A percentile compares a stretch with the other conserved stretches of the same genome.
Evolutionary conservation across 2,113 vertebrate genomes (phyloP).

Genomic region (Plestiodon gilberti): DNA sequence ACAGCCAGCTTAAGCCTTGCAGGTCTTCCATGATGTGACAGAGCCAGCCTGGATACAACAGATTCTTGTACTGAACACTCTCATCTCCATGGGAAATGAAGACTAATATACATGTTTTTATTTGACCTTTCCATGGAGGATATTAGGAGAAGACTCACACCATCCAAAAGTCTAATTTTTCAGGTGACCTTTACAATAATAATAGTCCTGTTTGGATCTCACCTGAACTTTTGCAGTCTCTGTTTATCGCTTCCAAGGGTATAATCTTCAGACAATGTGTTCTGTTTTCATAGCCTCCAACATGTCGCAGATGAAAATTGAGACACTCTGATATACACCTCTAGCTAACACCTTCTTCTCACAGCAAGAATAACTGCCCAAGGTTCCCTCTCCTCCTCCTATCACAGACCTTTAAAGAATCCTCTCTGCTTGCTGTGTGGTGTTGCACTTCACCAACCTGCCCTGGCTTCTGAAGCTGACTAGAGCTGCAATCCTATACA

Average conservation of each 20-base stretch:
- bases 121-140: slow-evolving; percentile 14
- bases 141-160: background rate
- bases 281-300: background rate
- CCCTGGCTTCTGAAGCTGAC: too few relatives aligned
- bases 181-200: slow-evolving; percentile 11
- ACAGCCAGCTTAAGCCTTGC: too few relatives aligned
- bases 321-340: background rate
- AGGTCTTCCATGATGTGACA: background rate
- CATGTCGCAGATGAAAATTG: background rate
- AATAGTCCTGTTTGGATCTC: background rate
- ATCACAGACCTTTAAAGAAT: too few relatives aligned
- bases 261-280: background rate
- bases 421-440: too few relatives aligned
- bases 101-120: background rate
- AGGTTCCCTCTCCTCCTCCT: too few relatives aligned
- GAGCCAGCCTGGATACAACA: background rate
- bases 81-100: background rate
- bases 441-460: too few relatives aligned
- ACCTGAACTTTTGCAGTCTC: background rate
- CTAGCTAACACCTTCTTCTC: too few relatives aligned
- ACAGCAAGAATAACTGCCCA: too few relatives aligned
- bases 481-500: too few relatives aligned
- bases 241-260: slow-evolving; percentile 5
- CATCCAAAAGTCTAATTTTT: slow-evolving; percentile 14
- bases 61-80: background rate